Base-by-base conservation (phyloP, 2,888 invertebrate genomes). In the Eucera pruinosa region DNA sequence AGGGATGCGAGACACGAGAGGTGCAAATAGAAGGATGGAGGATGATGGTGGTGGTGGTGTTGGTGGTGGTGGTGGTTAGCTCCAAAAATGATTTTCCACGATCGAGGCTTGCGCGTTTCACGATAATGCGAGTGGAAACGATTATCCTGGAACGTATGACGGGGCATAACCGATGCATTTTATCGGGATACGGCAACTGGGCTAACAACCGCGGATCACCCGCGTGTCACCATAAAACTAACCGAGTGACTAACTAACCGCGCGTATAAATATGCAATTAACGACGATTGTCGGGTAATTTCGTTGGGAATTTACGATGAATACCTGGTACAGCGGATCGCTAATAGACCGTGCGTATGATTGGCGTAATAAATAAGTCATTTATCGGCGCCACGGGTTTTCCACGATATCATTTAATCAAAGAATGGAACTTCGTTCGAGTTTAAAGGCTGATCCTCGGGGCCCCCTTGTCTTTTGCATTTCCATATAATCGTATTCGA, bases 291-390 rank as follows among this genome's bases (percentile, higher is more conserved):
- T 82, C 84, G 69, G 80, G 82, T 79, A 86, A 89, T 89, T 87
- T 87, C 82, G n/a, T 80, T 81, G 74, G 83, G 81, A 86, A 88
- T 88, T 89, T 87, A 86, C 82, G 86, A 81, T 73, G 58, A n/a
- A n/a, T n/a, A n/a, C n/a, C 20, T 30, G 15, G 62, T 60, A n/a
- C n/a, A n/a, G n/a, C n/a, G n/a, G n/a, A n/a, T n/a, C 84, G 85
- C 86, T 90, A 89, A 91, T 90, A 88, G 88, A 87, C 82, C 86
- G 85, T 77, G 86, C 88, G n/a, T 4, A 87, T 89, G 91, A 91
- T 91, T 91, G 90, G 88, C 86, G 90, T 89, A 90, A 92, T 91
- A 91, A 92, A 91, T 90, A 90, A 92, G 90, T 91, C 88, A 91
- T 92, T n/a, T 91, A 91, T 89, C 89, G 89, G 68, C 66, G 23